A percentile compares a stretch with the other conserved stretches of the same genome.
Evolutionary conservation across 30 jellyfish, hydroid and myxozoan species (phyloP).

Genomic region (Hydractinia echinata): DNA sequence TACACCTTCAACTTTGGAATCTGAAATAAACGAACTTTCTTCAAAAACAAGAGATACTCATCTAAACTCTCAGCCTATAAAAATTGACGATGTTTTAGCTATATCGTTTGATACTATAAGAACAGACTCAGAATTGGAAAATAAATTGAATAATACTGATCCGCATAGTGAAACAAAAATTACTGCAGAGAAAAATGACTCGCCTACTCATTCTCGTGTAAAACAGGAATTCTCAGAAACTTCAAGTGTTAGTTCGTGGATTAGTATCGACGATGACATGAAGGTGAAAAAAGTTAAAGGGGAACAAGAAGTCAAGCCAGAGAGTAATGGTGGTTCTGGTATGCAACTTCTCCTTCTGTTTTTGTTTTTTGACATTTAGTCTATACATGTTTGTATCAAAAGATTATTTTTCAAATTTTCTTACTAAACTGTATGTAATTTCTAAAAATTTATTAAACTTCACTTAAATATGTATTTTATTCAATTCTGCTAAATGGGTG

Average conservation of each 20-base stretch:
- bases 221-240: conserved; percentile 59
- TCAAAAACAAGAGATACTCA: neutral
- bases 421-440: no score
- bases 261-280: conserved; percentile 74
- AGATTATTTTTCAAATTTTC: no score
- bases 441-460: no score
- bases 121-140: neutral
- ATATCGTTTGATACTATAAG: neutral
- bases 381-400: no score
- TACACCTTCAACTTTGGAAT: no score
- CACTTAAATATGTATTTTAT: no score
- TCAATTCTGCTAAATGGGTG: no score
- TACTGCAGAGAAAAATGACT: neutral
- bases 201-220: neutral
- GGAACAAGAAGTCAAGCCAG: conserved; percentile 39
- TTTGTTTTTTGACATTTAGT: no score
- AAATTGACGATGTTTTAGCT: neutral
- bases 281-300: conserved; percentile 46
- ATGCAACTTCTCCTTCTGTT: neutral
- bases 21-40: neutral
- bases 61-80: neutral
- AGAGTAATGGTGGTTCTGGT: conserved; percentile 38
- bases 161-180: neutral
- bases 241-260: conserved; percentile 77
- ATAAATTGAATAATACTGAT: neutral